These are phyloP conservation scores for Porites lobata DNA, from an alignment of 92 coral and sea anemone species.

Conservation along the genomic window DNA sequence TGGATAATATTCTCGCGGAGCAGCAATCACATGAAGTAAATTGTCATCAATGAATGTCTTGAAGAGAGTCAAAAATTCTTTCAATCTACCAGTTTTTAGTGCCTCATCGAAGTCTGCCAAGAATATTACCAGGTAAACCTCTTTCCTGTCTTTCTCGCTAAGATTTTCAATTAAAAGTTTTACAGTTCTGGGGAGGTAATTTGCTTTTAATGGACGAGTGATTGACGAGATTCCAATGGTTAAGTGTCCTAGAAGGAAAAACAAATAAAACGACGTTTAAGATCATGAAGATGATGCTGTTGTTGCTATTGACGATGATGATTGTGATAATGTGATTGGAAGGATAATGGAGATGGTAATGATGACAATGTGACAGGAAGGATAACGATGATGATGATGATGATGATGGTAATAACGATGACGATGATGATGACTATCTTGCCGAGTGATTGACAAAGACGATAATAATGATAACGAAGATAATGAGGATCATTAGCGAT, in stretches of 20 bases:
- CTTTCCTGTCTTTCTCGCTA: constrained; percentile 29
- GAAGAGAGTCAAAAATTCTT: constrained; percentile 1
- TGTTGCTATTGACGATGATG: too few relatives aligned
- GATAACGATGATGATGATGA: too few relatives aligned
- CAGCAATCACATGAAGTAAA: constrained; percentile 65
- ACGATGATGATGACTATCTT: too few relatives aligned
- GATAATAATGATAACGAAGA: too few relatives aligned
- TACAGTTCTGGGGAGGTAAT: constrained; percentile 36
- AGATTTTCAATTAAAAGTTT: constrained; percentile 17
- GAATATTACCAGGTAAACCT: constrained; percentile 49
- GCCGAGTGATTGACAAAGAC: too few relatives aligned
- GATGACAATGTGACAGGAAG: too few relatives aligned
- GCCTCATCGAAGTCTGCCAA: constrained; percentile 57
- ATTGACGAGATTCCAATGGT: constrained; percentile 66
- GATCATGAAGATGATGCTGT: background rate
- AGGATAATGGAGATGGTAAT: too few relatives aligned
- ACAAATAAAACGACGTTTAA: background rate
- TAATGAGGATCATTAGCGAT: too few relatives aligned
- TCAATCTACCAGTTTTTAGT: background rate
- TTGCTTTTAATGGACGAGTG: constrained; percentile 32
- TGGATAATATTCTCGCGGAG: constrained; percentile 67
- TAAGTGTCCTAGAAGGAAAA: constrained; percentile 46
- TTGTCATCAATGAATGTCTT: constrained; percentile 10
- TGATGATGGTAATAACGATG: too few relatives aligned
- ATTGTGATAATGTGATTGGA: too few relatives aligned